Percentiles rank a stretch among this genome's conserved stretches.
phyloP scores from a whole-genome alignment of 2,888 invertebrate species.

The Magallana nippona region DNA sequence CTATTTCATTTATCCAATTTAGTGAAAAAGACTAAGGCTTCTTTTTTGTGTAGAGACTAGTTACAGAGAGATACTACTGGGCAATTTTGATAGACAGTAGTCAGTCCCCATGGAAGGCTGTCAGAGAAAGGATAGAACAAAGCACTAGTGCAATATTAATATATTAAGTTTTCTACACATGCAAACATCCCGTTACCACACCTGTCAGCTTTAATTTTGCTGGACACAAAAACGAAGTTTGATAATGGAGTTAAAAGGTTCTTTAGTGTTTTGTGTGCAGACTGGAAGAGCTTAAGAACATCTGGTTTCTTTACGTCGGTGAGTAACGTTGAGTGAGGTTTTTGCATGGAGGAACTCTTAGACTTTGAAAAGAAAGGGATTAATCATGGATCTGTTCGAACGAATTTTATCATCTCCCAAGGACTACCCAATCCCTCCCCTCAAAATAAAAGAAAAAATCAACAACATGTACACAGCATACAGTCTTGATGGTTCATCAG shows the following conservation, averaged over 20 bases:
- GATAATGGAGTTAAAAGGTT: background rate
- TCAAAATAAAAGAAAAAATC: slow-evolving; percentile 37
- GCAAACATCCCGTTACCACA: background rate
- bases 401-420: slow-evolving; percentile 41
- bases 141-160: background rate
- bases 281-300: background rate
- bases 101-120: background rate
- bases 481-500: background rate
- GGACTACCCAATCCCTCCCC: slow-evolving; percentile 40
- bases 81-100: background rate
- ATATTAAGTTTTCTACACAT: background rate
- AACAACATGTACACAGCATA: slow-evolving; percentile 26
- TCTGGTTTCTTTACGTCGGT: background rate
- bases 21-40: background rate
- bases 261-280: slow-evolving; percentile 3
- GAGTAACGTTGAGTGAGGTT: background rate
- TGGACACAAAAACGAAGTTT: background rate
- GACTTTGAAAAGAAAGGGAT: slow-evolving; percentile 1
- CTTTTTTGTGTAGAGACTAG: background rate
- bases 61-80: background rate
- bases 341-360: slow-evolving; percentile 14
- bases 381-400: slow-evolving; percentile 23
- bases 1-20: background rate
- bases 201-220: slow-evolving; percentile 1
- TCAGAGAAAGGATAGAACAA: background rate